These are phyloP conservation scores for Nephrotoma flavescens DNA, from an alignment of 2,888 invertebrate genomes.

Conservation along the genomic window DNA sequence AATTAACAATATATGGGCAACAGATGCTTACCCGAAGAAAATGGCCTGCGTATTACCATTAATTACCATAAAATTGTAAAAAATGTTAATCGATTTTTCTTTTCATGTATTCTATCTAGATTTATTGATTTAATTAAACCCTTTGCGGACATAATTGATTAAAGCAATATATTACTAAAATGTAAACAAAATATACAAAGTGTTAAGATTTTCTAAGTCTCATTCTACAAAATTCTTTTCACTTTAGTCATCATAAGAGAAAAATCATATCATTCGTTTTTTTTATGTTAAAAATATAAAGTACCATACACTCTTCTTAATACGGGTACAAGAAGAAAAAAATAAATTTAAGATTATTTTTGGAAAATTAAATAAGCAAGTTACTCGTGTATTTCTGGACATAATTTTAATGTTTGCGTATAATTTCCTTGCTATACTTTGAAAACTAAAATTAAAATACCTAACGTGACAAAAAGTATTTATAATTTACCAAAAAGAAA, in stretches of 20 bases:
- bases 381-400: neutral
- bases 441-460: neutral
- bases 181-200: neutral
- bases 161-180: neutral
- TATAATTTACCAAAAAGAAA: neutral
- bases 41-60: neutral
- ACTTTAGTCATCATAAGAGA: neutral
- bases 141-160: neutral
- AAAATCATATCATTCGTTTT: neutral
- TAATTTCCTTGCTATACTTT: neutral
- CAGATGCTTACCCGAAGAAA: neutral
- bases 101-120: neutral
- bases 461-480: neutral
- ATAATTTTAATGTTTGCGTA: neutral
- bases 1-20: neutral
- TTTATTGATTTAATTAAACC: neutral
- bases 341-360: neutral
- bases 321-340: neutral
- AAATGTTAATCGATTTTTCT: neutral
- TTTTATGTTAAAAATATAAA: neutral
- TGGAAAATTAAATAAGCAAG: neutral
- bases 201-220: neutral
- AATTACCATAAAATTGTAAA: neutral
- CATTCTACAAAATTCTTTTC: neutral
- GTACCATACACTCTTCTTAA: neutral